phyloP scores from a whole-genome alignment of 1,140 invertebrate species.

The Dysdera silvatica region DNA sequence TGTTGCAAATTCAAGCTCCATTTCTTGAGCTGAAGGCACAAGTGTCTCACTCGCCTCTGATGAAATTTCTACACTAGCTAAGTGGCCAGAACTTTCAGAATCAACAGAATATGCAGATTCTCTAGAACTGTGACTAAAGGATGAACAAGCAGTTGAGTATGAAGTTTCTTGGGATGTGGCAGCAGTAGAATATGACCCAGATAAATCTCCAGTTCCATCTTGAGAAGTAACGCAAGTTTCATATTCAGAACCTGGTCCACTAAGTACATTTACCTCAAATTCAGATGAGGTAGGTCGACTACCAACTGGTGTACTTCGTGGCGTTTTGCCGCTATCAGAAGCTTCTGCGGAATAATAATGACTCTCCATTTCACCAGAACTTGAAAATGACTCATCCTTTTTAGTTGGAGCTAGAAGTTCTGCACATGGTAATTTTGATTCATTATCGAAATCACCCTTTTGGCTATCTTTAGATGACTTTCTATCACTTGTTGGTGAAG shows the following conservation, averaged over 20 bases:
- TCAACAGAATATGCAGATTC: slow-evolving; percentile 82
- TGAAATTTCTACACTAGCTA: slow-evolving; percentile 72
- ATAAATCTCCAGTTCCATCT: slow-evolving; percentile 64
- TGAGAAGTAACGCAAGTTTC: slow-evolving; percentile 74
- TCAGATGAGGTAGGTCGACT: slow-evolving; percentile 79
- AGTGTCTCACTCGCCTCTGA: slow-evolving; percentile 83
- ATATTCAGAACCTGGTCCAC: slow-evolving; percentile 61
- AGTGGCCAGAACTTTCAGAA: slow-evolving; percentile 76
- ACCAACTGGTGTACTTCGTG: slow-evolving; percentile 48
- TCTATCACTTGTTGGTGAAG: no score
- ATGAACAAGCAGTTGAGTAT: slow-evolving; percentile 64
- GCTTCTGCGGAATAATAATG: slow-evolving; percentile 80
- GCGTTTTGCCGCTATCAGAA: slow-evolving; percentile 50
- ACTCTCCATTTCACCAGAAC: slow-evolving; percentile 66
- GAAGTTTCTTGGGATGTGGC: slow-evolving; percentile 53
- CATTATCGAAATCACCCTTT: no score
- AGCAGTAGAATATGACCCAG: slow-evolving; percentile 69
- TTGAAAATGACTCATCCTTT: slow-evolving; percentile 60
- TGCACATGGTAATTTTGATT: no score
- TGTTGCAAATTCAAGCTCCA: slow-evolving; percentile 46
- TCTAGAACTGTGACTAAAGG: slow-evolving; percentile 59
- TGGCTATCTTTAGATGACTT: no score
- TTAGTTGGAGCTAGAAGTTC: no score
- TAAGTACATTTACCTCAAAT: slow-evolving; percentile 61
- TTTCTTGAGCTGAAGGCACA: slow-evolving; percentile 57